Evolutionary conservation across 2,888 invertebrate species (phyloP).

Genomic region (Dicycla oo): DNA sequence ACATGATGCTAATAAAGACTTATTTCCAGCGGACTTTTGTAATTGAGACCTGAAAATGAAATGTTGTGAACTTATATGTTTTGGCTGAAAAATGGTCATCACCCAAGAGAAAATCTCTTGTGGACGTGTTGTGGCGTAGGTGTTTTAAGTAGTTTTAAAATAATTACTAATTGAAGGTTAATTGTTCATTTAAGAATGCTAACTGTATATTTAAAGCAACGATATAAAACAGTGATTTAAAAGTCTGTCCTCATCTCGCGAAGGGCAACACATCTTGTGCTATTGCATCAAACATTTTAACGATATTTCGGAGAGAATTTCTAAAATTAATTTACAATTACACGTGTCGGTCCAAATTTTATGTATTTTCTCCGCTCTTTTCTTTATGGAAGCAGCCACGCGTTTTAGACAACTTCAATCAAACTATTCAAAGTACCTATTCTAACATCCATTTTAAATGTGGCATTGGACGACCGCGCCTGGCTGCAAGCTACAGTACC

Average conservation of each 20-base stretch:
- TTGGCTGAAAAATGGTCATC: neutral
- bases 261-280: neutral
- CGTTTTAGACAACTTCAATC: no score
- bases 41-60: constrained; percentile 34
- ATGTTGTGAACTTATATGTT: constrained; percentile 3
- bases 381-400: no score
- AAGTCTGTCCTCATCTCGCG: neutral
- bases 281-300: no score
- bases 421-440: no score
- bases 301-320: no score
- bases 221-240: neutral
- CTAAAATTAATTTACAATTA: no score
- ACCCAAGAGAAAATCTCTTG: neutral
- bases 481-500: neutral
- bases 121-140: neutral
- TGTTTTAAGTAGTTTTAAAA: neutral
- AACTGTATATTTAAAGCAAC: neutral
- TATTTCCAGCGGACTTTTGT: constrained; percentile 46
- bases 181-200: neutral
- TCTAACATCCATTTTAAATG: no score
- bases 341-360: no score
- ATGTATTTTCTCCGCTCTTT: no score
- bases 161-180: neutral
- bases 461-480: no score
- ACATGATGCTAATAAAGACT: constrained; percentile 60